phyloP scores from a whole-genome alignment of 2,113 vertebrate genomes.

The Prochilodus magdalenae region DNA sequence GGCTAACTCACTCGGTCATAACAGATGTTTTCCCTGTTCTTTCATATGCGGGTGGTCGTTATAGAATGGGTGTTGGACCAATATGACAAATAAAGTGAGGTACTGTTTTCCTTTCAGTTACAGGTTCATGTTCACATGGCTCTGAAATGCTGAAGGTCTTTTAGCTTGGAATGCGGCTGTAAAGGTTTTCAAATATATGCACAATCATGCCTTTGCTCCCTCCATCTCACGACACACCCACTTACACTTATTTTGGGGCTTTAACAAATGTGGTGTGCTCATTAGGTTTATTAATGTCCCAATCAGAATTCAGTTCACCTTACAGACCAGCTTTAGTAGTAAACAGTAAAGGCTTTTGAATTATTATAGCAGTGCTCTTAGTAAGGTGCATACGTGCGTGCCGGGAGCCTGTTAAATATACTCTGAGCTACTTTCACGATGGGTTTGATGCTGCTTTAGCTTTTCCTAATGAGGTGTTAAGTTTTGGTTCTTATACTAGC shows the following conservation, averaged over 20 bases:
- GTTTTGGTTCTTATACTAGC: not conserved
- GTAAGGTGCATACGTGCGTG: not conserved
- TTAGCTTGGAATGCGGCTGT: slow-evolving; percentile 14
- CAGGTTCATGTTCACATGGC: not conserved
- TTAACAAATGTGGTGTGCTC: not conserved
- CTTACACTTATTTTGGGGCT: not conserved
- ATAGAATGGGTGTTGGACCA: slow-evolving; percentile 43
- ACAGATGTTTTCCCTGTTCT: not conserved
- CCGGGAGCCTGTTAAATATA: not conserved
- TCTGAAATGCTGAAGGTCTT: slow-evolving; percentile 12
- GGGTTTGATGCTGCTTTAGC: not conserved
- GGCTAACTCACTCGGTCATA: slow-evolving; percentile 66
- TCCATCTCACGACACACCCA: too few relatives aligned
- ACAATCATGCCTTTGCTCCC: not conserved
- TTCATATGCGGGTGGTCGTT: not conserved
- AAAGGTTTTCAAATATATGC: too few relatives aligned
- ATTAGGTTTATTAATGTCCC: not conserved
- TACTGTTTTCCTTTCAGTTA: not conserved
- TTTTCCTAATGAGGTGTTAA: not conserved
- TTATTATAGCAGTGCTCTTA: not conserved
- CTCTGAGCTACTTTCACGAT: too few relatives aligned
- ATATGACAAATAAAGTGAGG: slow-evolving; percentile 11
- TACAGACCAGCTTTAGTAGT: not conserved
- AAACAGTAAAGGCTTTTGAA: not conserved
- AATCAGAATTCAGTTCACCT: not conserved